Evolutionary conservation across 2,797 vertebrate genomes (phyloP).

Genomic region (Enteromius thamalakanensis): DNA sequence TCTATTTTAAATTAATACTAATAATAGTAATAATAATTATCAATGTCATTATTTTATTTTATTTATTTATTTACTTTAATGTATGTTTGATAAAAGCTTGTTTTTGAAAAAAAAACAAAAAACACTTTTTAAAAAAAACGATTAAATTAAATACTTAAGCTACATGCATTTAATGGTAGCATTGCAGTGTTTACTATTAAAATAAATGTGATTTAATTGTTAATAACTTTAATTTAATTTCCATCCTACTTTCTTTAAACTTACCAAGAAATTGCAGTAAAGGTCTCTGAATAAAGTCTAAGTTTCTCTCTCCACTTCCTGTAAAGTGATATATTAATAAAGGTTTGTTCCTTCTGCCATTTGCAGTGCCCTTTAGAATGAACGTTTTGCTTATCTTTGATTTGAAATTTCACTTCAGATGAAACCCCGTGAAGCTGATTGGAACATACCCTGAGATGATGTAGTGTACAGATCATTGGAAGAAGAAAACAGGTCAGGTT

Average conservation of each 20-base stretch:
- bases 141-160: neutral
- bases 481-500: conserved; percentile 77
- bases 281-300: neutral
- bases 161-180: neutral
- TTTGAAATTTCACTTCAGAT: conserved; percentile 23
- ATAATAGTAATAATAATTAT: neutral
- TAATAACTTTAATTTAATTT: neutral
- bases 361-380: conserved; percentile 9
- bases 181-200: neutral
- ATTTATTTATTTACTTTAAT: neutral
- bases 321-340: neutral
- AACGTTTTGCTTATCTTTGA: neutral
- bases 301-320: neutral
- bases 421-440: conserved; percentile 14
- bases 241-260: neutral
- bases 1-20: neutral
- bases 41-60: neutral
- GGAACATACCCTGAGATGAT: conserved; percentile 57
- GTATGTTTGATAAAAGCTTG: no score
- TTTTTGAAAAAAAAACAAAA: no score
- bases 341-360: neutral
- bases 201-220: neutral
- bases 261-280: neutral
- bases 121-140: neutral
- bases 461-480: conserved; percentile 77